Evolutionary conservation across 2,888 invertebrate species (phyloP).

Genomic region (Caenorhabditis drosophilae): DNA sequence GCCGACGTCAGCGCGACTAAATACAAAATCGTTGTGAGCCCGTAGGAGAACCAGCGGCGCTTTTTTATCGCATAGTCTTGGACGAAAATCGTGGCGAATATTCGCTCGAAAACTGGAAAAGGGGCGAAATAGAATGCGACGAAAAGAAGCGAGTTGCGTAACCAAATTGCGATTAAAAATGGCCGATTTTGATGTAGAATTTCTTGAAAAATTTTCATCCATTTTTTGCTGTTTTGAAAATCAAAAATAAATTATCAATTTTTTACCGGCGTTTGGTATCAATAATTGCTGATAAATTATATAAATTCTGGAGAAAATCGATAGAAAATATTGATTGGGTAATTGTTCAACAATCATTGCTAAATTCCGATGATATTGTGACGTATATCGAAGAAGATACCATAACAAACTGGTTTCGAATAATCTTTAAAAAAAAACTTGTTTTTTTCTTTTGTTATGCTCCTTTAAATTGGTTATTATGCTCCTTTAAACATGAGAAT

Average conservation of each 20-base stretch:
- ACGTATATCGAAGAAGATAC: conserved; percentile 20
- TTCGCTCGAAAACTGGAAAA: conserved; percentile 41
- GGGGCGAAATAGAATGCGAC: conserved; percentile 46
- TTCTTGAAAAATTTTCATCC: neutral
- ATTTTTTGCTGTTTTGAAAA: neutral
- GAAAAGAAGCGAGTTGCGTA: conserved; percentile 41
- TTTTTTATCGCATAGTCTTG: conserved; percentile 43
- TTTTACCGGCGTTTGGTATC: neutral
- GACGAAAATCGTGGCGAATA: conserved; percentile 30
- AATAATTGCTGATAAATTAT: conserved; percentile 30
- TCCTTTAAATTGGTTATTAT: too few relatives aligned
- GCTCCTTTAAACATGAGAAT: too few relatives aligned
- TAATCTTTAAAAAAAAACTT: neutral
- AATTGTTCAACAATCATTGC: conserved; percentile 31
- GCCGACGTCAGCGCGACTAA: conserved; percentile 33
- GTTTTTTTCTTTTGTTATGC: too few relatives aligned
- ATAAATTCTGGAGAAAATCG: conserved; percentile 28
- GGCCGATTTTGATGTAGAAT: neutral
- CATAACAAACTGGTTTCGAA: conserved; percentile 20
- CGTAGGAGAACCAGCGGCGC: neutral
- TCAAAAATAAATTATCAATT: too few relatives aligned
- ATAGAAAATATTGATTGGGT: conserved; percentile 29
- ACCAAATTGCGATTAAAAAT: conserved; percentile 3
- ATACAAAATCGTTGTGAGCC: too few relatives aligned
- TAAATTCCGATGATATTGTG: conserved; percentile 32